A percentile compares a stretch with the other conserved stretches of the same genome.
Evolutionary conservation across 2,113 vertebrate genomes (phyloP).

Genomic region (Passer montanus): DNA sequence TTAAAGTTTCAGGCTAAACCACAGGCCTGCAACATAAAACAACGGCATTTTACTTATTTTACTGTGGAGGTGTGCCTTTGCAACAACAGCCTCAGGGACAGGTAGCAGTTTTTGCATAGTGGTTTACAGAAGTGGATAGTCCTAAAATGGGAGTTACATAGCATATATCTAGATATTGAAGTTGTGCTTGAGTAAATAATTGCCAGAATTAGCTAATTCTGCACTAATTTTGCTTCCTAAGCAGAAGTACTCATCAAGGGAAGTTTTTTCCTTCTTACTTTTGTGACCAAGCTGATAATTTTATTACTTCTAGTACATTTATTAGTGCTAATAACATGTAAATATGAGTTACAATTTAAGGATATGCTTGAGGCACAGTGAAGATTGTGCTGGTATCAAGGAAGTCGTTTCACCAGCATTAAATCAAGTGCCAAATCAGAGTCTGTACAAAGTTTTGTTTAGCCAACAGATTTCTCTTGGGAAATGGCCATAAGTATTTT

Average conservation of each 20-base stretch:
- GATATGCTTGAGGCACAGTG: not conserved
- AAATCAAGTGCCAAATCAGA: not conserved
- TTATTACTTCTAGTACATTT: not conserved
- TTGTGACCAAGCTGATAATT: not conserved
- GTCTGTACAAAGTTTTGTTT: not conserved
- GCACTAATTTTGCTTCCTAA: not conserved
- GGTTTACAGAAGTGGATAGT: not conserved
- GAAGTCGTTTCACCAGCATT: not conserved
- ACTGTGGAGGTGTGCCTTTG: not conserved
- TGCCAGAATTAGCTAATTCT: not conserved
- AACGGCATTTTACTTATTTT: not conserved
- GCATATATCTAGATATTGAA: not conserved
- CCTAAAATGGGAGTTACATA: not conserved
- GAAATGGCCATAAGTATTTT: not conserved
- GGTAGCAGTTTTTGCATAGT: not conserved
- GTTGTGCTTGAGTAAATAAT: not conserved
- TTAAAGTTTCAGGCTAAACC: fast-evolving
- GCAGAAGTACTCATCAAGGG: not conserved
- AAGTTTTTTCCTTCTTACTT: not conserved
- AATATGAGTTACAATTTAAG: not conserved
- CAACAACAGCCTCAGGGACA: not conserved
- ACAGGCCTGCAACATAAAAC: not conserved
- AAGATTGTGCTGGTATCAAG: not conserved
- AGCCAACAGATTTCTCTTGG: not conserved
- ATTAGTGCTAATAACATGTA: not conserved